phyloP scores from a whole-genome alignment of 2,797 vertebrate genomes.

The Lindbergichthys nudifrons region DNA sequence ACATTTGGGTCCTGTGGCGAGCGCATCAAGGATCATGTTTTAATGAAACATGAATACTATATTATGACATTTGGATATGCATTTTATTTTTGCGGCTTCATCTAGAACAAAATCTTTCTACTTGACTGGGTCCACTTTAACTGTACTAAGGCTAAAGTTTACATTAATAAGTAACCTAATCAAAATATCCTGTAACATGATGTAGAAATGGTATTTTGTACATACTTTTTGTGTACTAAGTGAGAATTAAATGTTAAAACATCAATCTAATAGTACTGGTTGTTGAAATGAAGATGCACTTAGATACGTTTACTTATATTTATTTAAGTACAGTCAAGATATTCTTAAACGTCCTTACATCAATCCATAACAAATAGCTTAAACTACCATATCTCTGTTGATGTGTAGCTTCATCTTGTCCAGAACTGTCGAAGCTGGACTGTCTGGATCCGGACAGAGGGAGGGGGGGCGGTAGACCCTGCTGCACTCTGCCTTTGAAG shows the following conservation, averaged over 20 bases:
- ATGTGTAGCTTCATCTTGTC: slow-evolving; percentile 4
- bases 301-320: background rate
- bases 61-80: background rate
- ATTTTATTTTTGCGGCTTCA: background rate
- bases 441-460: slow-evolving; percentile 82
- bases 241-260: background rate
- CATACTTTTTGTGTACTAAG: background rate
- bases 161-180: background rate
- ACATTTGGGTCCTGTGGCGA: background rate
- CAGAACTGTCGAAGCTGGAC: slow-evolving; percentile 51
- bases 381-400: slow-evolving; percentile 30
- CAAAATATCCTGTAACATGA: background rate
- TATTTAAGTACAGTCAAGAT: background rate
- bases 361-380: background rate
- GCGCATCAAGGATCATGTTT: background rate
- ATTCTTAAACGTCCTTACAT: background rate
- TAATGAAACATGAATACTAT: slow-evolving; percentile 6
- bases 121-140: background rate
- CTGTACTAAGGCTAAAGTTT: background rate
- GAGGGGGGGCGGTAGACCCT: slow-evolving; percentile 88
- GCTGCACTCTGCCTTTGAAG: slow-evolving; percentile 92
- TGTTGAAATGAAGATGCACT: background rate
- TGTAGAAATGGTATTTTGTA: no score
- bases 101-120: background rate
- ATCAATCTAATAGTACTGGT: background rate